Base-by-base conservation (phyloP, 2,888 invertebrate genomes). In the Agrotis exclamationis region DNA sequence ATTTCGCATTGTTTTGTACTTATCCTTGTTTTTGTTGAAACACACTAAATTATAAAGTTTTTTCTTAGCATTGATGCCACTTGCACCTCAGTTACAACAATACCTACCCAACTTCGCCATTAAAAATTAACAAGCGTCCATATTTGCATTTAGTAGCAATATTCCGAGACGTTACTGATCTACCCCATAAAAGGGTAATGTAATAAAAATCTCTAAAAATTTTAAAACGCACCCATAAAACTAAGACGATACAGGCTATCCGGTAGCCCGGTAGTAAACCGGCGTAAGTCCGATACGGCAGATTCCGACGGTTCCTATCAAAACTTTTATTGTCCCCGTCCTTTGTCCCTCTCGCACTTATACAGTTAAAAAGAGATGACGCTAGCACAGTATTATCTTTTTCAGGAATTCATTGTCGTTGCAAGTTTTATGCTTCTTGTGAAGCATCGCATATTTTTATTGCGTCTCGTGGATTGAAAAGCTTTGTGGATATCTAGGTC, bases 391-490 rank as follows among this genome's bases (percentile, higher is more conserved):
- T 89, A 94, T 93, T 93, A 94, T 95, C 94, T 95, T 95, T 95
- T 95, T 94, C 94, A 94, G 93, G 91, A 95, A 96, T 96, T 95
- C 96, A 96, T 95, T 94, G 96, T 95, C 95, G 94, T 93, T 90
- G 90, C 89, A 82, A 93, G 93, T 95, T 96, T 96, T 96, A 95
- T 93, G 93, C 86, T 88, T 89, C 89, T 91, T 88, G 90, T 88
- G 90, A 90, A 92, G 91, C 90, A 90, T 94, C 90, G 93, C 94
- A 96, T 96, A 96, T 95, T 95, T 96, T 96, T 96, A 96, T 94
- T 95, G 93, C 93, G 88, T 93, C 91, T 91, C 86, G 88, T 88
- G 91, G 91, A 94, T 94, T 94, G 93, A 94, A 93, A 93, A 92
- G 92, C 90, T 91, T 86, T 83, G 84, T 86, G 66, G 82, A 82